Evolutionary conservation across 2,888 invertebrate species (phyloP).

Genomic region (Dasysyrphus albostriatus): DNA sequence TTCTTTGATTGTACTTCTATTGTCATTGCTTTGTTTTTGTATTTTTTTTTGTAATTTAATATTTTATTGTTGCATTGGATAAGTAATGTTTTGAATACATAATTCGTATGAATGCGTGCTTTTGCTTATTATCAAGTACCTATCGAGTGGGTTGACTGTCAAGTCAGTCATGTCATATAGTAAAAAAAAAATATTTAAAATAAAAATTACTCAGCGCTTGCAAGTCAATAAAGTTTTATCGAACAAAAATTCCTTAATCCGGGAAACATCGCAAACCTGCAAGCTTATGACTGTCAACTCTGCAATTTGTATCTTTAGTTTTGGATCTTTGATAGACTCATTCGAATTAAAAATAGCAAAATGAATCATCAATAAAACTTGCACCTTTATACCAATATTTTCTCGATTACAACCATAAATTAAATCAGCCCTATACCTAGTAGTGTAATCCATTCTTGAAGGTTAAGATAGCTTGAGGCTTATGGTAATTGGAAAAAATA

Average conservation of each 20-base stretch:
- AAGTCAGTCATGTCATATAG: slow-evolving; percentile 3
- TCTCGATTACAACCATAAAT: background rate
- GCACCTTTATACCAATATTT: background rate
- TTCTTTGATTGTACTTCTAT: slow-evolving; percentile 36
- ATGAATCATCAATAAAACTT: background rate
- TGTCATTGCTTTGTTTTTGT: background rate
- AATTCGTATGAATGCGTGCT: slow-evolving; percentile 23
- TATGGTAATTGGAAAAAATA: background rate
- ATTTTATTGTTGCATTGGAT: slow-evolving; percentile 1
- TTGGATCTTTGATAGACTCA: background rate
- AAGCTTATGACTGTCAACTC: background rate
- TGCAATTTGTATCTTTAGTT: background rate
- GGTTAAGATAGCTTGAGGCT: background rate
- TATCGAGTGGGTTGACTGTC: background rate
- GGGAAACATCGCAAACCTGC: background rate
- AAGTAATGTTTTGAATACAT: slow-evolving; percentile 31
- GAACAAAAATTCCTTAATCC: background rate
- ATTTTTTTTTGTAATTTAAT: background rate
- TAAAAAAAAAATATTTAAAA: background rate
- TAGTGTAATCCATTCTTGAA: background rate
- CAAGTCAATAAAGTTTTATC: background rate
- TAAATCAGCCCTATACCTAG: background rate
- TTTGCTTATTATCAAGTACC: background rate
- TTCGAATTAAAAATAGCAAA: background rate
- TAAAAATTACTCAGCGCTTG: background rate